phyloP scores from a whole-genome alignment of 2,113 vertebrate species.

The Toxostoma redivivum region DNA sequence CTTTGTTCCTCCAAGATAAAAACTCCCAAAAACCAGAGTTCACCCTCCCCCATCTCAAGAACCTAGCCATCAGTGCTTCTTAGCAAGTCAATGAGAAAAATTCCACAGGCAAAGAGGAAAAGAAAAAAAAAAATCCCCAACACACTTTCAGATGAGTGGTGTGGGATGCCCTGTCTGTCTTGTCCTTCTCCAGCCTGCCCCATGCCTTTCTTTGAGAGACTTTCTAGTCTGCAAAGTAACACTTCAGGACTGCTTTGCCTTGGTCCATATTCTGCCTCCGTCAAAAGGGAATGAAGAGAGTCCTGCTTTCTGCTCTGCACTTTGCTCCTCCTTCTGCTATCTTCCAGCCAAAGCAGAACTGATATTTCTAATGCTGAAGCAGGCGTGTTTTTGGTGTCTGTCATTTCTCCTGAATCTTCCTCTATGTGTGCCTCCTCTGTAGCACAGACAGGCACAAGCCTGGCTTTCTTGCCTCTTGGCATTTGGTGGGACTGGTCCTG shows the following conservation, averaged over 20 bases:
- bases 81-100: too few relatives aligned
- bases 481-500: background rate
- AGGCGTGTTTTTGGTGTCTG: background rate
- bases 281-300: background rate
- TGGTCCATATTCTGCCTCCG: accelerated
- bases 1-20: too few relatives aligned
- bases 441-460: background rate
- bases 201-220: background rate
- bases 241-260: background rate
- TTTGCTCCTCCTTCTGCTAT: background rate
- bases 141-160: background rate
- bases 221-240: background rate
- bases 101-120: too few relatives aligned
- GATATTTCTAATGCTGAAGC: background rate
- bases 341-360: background rate
- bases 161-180: background rate
- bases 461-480: background rate
- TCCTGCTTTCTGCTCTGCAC: background rate
- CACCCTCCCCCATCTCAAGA: too few relatives aligned
- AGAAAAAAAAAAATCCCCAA: too few relatives aligned
- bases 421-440: background rate
- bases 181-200: background rate
- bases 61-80: too few relatives aligned
- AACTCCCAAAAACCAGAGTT: too few relatives aligned
- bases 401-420: background rate